Conservation (phyloP, 2,888 invertebrate genomes). For the Baccha elongata region DNA sequence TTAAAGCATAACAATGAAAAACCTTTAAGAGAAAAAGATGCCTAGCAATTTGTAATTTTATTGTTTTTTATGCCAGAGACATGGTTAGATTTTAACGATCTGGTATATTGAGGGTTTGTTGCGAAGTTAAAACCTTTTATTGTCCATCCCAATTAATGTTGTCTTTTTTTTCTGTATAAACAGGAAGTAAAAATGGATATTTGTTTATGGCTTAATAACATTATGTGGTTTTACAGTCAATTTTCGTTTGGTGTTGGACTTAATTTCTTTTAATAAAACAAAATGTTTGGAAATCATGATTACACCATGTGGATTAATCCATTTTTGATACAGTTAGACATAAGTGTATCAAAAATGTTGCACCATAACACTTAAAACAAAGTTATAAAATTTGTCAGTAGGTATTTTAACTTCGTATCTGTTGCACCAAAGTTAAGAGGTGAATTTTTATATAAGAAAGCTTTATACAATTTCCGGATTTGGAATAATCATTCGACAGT, state of each 20-base stretch:
- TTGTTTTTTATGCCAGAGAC: slow-evolving; percentile 15
- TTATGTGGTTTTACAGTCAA: not conserved
- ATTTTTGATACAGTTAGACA: too few species aligned
- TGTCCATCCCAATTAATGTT: not conserved
- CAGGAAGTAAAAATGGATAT: not conserved
- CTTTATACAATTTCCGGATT: too few species aligned
- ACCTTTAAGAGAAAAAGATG: not conserved
- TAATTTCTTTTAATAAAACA: not conserved
- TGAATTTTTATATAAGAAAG: too few species aligned
- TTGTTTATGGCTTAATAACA: slow-evolving; percentile 15
- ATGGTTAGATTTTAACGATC: slow-evolving; percentile 7
- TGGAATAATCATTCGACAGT: too few species aligned
- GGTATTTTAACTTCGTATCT: too few species aligned
- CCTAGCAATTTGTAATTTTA: not conserved
- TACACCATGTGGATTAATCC: too few species aligned
- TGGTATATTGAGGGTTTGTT: not conserved
- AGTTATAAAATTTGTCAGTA: too few species aligned
- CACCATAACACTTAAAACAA: too few species aligned
- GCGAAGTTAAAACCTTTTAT: slow-evolving; percentile 1
- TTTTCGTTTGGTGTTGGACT: not conserved
- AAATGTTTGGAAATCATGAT: too few species aligned
- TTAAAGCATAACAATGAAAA: not conserved
- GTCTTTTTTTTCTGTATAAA: not conserved
- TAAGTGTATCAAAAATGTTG: too few species aligned
- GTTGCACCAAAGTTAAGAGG: too few species aligned